Evolutionary conservation across 2,888 invertebrate species (phyloP), one percentile per base, ranked within the genome.

Genomic region (Cylindroiulus punctatus): DNA sequence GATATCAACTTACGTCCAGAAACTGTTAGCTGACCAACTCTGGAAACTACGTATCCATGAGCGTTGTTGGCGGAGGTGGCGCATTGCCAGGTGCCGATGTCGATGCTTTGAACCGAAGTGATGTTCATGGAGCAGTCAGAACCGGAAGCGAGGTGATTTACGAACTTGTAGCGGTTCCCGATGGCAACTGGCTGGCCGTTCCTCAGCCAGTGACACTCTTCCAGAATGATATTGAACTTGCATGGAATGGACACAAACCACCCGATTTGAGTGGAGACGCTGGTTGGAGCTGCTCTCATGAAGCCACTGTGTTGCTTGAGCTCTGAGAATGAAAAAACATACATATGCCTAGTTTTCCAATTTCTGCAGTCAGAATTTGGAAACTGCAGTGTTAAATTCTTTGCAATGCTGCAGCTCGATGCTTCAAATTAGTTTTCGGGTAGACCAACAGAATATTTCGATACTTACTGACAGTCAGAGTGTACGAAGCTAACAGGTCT

Each of bases 71-170:
- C 4, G 3, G 30, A 32, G 0, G 17, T 10, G 4, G 14, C 30
- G 30, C 76, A 76, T 17, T 76, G 76, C 76, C 76, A 76, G 0
- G 76, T 76, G 76, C 76, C 76, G 4, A 76, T 30, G 30, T 76
- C 76, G 0, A 76, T 30, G 17, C 5, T 30, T 12, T 76, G 76
- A 76, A 76, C 76, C 2, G 76, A 76, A 2, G 76, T 76, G 14
- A 76, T 76, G 76, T 76, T 76, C 14, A 76, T 76, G 30, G 76
- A 76, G 76, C 76, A 76, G 32, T 76, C 76, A 12, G 17, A 17
- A 12, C 14, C 17, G 30, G 30, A 17, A 76, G 14, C 76, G 1
- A 17, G 2, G 76, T 3, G 8, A 26, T 30, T 14, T 14, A 30
- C 14, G 14, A 12, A 76, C 30, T 30, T 76, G 76, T 76, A 76